Base-by-base conservation (phyloP, 2,797 vertebrate genomes). In the Anas acuta region DNA sequence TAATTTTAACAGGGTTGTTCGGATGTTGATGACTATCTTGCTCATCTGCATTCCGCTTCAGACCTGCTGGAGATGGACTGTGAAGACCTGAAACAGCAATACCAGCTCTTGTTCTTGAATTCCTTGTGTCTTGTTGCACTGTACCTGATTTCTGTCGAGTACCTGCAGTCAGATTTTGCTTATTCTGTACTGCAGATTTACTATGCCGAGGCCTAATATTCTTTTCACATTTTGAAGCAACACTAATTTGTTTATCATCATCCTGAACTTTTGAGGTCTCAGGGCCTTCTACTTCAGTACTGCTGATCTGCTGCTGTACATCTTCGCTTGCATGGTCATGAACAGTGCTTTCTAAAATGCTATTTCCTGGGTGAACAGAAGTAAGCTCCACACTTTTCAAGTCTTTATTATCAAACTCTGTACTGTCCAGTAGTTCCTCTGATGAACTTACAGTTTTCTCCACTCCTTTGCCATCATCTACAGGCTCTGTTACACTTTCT, bases 1-100 rank as follows among this genome's bases (percentile, higher is more conserved):
- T 99, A 72, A 98, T 97, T 98, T 99, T 99, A 67, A 97, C 47
- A 7, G 97, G 97, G 73, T 97, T 98, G 76, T 95, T 96, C 58
- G 87, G 93, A 91, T 95, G 97, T 67, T 97, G 97, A 67, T 98
- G 98, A 88, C 95, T 97, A 85, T 98, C 97, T 22, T 88, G 94
- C 22, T 97, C 97, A 85, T 98, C 98, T 0, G 96, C 96, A 60
- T 97, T 98, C 79, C 98, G 96, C 97, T 99, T 99, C 78, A 98
- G 90, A 60, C 91, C 95, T 75, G 85, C 45, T 87, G 94, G 79
- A 56, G 96, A 92, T 53, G 97, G 96, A 91, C 95, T 89, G 45
- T 97, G 98, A 49, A 95, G 82, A 89, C 95, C 95, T 11, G 97
- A 97, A 76, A 90, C 43, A 67, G 87, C 87, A 78, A 90, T 62